Conservation (phyloP, 2,888 invertebrate genomes). For the Acleris literana region DNA sequence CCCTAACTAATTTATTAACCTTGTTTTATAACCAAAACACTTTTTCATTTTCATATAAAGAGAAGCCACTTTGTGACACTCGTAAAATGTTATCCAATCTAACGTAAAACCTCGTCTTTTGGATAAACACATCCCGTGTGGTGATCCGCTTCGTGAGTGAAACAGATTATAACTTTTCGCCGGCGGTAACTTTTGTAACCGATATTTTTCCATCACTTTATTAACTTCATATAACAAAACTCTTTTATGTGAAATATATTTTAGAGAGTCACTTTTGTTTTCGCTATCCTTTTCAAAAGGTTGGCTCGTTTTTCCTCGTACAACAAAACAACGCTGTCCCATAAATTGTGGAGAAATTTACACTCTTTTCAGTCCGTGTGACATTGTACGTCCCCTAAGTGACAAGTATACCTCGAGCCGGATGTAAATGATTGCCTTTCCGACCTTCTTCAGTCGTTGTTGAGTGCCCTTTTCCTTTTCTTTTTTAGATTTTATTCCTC, state of each 20-base stretch:
- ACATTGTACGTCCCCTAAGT: constrained; percentile 24
- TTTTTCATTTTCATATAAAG: too few relatives aligned
- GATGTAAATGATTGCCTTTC: constrained; percentile 36
- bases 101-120: neutral
- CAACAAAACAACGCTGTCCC: constrained; percentile 14
- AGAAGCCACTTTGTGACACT: neutral
- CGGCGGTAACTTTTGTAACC: neutral
- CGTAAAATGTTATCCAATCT: neutral
- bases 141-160: neutral
- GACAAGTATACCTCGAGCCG: constrained; percentile 27
- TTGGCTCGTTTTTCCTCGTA: neutral
- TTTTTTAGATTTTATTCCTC: constrained; percentile 13
- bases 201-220: too few relatives aligned
- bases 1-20: too few relatives aligned
- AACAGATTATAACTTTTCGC: neutral
- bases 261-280: neutral
- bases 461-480: constrained; percentile 29
- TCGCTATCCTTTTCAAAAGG: neutral
- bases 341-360: constrained; percentile 29
- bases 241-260: too few relatives aligned
- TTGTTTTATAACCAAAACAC: too few relatives aligned
- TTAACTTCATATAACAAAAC: too few relatives aligned
- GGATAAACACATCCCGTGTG: neutral
- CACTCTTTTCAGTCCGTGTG: constrained; percentile 25
- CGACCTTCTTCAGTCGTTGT: constrained; percentile 26